A percentile compares a stretch with the other conserved stretches of the same genome.
These are phyloP conservation scores for Dendrolimus kikuchii DNA, from an alignment of 1,140 invertebrate species.

Conservation along the genomic window DNA sequence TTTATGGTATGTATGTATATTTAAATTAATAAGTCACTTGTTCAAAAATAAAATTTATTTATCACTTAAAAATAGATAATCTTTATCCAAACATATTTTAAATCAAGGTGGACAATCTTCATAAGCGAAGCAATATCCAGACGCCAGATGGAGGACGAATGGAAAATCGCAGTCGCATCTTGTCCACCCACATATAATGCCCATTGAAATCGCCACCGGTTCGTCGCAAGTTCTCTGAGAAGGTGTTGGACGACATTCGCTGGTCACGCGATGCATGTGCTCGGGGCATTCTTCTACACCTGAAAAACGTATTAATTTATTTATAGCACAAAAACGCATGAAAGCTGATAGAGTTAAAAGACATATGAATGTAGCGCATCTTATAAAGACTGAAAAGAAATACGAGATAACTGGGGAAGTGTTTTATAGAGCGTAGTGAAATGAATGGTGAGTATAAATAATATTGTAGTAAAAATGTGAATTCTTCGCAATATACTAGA, in stretches of 20 bases:
- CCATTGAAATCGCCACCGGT: slow-evolving; percentile 49
- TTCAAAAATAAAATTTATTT: too few relatives aligned
- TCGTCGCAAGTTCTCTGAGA: slow-evolving; percentile 58
- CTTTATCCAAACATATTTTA: not conserved
- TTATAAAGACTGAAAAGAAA: too few relatives aligned
- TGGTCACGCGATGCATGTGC: slow-evolving; percentile 51
- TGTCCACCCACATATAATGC: slow-evolving; percentile 58
- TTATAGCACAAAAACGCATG: not conserved
- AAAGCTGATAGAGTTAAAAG: not conserved
- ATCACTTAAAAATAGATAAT: not conserved
- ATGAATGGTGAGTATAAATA: too few relatives aligned
- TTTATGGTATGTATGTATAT: too few relatives aligned
- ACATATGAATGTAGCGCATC: not conserved
- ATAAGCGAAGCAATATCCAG: slow-evolving; percentile 54
- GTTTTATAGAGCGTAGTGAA: too few relatives aligned
- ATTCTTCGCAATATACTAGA: too few relatives aligned
- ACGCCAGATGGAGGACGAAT: slow-evolving; percentile 46
- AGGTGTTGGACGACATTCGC: slow-evolving; percentile 52
- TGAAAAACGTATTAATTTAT: slow-evolving; percentile 19
- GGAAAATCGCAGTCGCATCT: slow-evolving; percentile 65
- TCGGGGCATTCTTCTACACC: slow-evolving; percentile 51
- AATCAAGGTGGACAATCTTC: slow-evolving; percentile 52
- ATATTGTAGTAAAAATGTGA: too few relatives aligned
- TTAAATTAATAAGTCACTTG: too few relatives aligned
- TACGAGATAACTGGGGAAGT: too few relatives aligned